Evolutionary conservation across 1,140 invertebrate genomes (phyloP), one percentile per base, ranked within the genome.

Genomic region (Aphidius ervi): DNA sequence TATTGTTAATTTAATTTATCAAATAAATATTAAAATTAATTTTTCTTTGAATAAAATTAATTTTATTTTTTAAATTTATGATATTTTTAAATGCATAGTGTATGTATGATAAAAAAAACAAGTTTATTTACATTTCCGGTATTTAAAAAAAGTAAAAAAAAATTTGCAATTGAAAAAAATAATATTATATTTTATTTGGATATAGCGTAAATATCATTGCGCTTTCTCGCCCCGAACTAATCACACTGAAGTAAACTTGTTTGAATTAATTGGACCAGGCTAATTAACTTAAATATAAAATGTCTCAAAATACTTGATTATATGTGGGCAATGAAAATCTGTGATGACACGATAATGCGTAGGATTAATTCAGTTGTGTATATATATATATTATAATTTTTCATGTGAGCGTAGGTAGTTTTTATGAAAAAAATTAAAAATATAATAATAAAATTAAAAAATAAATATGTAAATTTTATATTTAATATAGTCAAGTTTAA

Each of bases 231-330:
- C 52, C 61, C 58, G 66, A 68, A 66, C 67, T 72, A 70, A 73
- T 73, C 68, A 68, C 74, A 74, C 68, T 69, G 67, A n/a, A 68
- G 72, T 71, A 68, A 77, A 73, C 75, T 77, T 78, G 77, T 79
- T 74, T 75, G 74, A 77, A 79, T 78, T 79, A 79, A 77, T 78
- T 79, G 75, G 72, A 76, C 69, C 69, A 54, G 68, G 68, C 75
- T 74, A 79, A 79, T 79, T 78, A 79, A 79, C 76, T 75, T 73
- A 68, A 67, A 67, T 66, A 66, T 16, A 53, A 63, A 63, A 58
- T 63, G 56, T 50, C 56, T 59, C 56, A 61, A 61, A 46, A 63
- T 54, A 40, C 52, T 5, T 52, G 50, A 52, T 40, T n/a, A 54
- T 40, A 43, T 52, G 56, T 49, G 47, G 56, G 52, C 61, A 53